Percentiles rank a stretch among this genome's conserved stretches.
These are phyloP conservation scores for Macropis europaea DNA, from an alignment of 2,888 invertebrate species.

Conservation along the genomic window DNA sequence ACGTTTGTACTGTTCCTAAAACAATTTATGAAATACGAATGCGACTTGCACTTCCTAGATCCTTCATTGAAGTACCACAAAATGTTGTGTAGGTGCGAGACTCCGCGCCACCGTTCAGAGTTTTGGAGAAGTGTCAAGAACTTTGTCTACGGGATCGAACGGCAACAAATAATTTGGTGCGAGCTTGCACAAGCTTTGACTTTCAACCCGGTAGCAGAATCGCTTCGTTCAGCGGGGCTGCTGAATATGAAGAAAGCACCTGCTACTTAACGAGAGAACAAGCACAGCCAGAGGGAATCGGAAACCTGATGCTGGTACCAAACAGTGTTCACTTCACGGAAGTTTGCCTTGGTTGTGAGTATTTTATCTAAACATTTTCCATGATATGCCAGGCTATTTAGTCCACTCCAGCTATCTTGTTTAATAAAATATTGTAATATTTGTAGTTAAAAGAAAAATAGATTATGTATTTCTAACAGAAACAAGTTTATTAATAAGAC, in stretches of 20 bases:
- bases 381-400: background rate
- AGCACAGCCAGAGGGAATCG: slow-evolving; percentile 93
- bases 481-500: too few species aligned
- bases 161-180: slow-evolving; percentile 89
- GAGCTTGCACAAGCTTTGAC: slow-evolving; percentile 93
- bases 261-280: slow-evolving; percentile 93
- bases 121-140: slow-evolving; percentile 93
- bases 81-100: slow-evolving; percentile 89
- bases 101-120: slow-evolving; percentile 91
- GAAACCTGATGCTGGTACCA: slow-evolving; percentile 92
- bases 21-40: too few species aligned
- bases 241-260: slow-evolving; percentile 93
- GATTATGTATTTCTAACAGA: too few species aligned
- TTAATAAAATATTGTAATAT: background rate
- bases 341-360: slow-evolving; percentile 93
- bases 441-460: too few species aligned
- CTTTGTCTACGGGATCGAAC: slow-evolving; percentile 90
- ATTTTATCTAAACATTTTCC: background rate
- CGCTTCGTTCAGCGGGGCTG: slow-evolving; percentile 88
- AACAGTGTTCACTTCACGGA: slow-evolving; percentile 95
- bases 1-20: too few species aligned
- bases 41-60: too few species aligned
- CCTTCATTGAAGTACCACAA: too few species aligned
- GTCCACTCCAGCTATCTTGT: background rate
- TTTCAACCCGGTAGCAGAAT: slow-evolving; percentile 94